A percentile compares a stretch with the other conserved stretches of the same genome.
Evolutionary conservation across 1,140 invertebrate genomes (phyloP).

Genomic region (Diabrotica virgifera): DNA sequence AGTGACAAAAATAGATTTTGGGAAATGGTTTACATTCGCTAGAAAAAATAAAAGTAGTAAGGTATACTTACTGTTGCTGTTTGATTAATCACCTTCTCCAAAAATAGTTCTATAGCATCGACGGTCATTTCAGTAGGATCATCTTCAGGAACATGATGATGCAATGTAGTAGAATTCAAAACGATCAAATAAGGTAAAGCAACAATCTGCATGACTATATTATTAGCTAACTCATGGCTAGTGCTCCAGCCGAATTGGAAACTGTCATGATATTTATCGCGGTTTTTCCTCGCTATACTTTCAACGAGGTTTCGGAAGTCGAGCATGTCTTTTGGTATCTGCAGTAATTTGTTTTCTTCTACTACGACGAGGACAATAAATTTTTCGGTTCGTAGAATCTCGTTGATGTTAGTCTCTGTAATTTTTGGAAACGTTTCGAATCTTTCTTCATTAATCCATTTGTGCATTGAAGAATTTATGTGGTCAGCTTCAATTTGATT

Average conservation of each 20-base stretch:
- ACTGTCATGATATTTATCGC: slow-evolving; percentile 72
- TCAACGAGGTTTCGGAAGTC: slow-evolving; percentile 85
- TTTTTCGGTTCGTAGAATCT: slow-evolving; percentile 78
- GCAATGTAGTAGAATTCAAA: slow-evolving; percentile 84
- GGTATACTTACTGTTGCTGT: slow-evolving; percentile 61
- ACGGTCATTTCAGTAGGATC: slow-evolving; percentile 75
- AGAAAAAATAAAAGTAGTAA: no score
- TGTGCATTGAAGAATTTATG: slow-evolving; percentile 67
- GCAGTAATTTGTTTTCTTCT: slow-evolving; percentile 82
- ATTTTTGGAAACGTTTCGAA: slow-evolving; percentile 90
- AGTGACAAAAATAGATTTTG: no score
- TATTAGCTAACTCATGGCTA: slow-evolving; percentile 81
- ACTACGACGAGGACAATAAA: slow-evolving; percentile 84
- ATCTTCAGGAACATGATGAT: slow-evolving; percentile 87
- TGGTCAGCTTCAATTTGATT: slow-evolving; percentile 40
- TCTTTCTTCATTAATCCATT: slow-evolving; percentile 88
- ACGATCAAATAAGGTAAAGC: slow-evolving; percentile 84
- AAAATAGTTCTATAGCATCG: slow-evolving; percentile 72
- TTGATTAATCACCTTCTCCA: slow-evolving; percentile 73
- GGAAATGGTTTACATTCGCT: no score
- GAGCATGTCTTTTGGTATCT: slow-evolving; percentile 75
- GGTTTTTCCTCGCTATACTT: slow-evolving; percentile 72
- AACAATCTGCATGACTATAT: slow-evolving; percentile 82
- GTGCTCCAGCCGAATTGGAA: slow-evolving; percentile 95
- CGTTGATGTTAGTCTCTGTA: slow-evolving; percentile 77